Evolutionary conservation across 2,797 vertebrate species (phyloP).

Genomic region (Anguilla pacifica): DNA sequence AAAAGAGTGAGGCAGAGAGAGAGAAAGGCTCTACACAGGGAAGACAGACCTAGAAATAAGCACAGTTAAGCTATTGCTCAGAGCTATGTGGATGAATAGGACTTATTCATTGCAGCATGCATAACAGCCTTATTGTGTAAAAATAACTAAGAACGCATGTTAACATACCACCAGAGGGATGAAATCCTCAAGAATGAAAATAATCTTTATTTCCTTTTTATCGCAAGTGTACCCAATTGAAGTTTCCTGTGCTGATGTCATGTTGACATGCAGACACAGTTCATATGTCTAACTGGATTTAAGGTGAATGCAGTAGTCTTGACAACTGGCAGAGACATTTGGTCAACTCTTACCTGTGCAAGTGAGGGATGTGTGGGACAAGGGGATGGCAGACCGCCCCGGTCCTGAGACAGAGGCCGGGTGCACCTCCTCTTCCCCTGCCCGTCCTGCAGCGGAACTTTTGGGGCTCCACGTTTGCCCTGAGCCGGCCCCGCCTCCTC

Average conservation of each 20-base stretch:
- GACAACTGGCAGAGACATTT: not conserved
- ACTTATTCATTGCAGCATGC: not conserved
- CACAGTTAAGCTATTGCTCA: not conserved
- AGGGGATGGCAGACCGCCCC: constrained; percentile 52
- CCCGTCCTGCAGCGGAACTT: constrained; percentile 55
- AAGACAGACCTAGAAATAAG: not conserved
- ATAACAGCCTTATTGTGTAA: not conserved
- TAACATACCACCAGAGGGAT: not conserved
- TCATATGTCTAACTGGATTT: not conserved
- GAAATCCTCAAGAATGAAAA: not conserved
- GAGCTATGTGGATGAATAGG: not conserved
- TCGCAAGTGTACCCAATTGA: not conserved
- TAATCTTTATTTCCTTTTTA: not conserved
- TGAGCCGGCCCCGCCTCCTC: constrained; percentile 37
- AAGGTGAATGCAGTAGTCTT: not conserved
- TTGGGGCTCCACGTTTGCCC: constrained; percentile 64
- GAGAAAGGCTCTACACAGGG: not conserved
- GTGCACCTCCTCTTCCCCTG: constrained; percentile 67
- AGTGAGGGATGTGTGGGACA: constrained; percentile 33
- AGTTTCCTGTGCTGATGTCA: not conserved
- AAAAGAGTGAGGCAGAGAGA: not conserved
- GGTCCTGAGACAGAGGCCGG: constrained; percentile 60
- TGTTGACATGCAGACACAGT: not conserved
- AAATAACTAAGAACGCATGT: not conserved
- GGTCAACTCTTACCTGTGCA: constrained; percentile 50